A percentile compares a stretch with the other conserved stretches of the same genome.
Conservation (phyloP, 2,888 invertebrate genomes). For the Lacanobia oleracea region DNA sequence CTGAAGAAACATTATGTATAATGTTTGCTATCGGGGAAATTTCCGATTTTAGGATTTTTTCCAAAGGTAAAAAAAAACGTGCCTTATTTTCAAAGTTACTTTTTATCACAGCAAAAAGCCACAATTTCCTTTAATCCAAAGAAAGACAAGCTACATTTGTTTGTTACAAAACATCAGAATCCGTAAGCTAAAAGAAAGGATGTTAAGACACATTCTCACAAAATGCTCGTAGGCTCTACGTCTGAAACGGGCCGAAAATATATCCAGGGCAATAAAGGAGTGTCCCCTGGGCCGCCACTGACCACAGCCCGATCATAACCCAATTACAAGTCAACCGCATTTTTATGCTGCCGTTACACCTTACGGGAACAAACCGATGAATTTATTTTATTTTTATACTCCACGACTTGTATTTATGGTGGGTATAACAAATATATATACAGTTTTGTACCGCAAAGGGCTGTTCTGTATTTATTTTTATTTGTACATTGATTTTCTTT, state of each 20-base stretch:
- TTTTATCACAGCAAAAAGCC: constrained; percentile 14
- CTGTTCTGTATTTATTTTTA: constrained; percentile 32
- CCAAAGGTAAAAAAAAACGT: too few relatives aligned
- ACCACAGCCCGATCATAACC: constrained; percentile 79
- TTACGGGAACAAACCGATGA: constrained; percentile 70
- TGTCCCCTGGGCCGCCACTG: constrained; percentile 69
- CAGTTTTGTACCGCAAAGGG: constrained; percentile 30
- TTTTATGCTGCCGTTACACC: constrained; percentile 77
- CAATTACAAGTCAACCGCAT: constrained; percentile 80
- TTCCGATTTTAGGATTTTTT: background rate
- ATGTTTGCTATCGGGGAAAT: background rate
- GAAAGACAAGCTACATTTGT: constrained; percentile 33
- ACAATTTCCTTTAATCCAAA: constrained; percentile 19
- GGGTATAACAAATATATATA: constrained; percentile 60
- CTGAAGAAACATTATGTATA: background rate
- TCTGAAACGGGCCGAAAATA: constrained; percentile 69
- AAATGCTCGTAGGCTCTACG: constrained; percentile 62
- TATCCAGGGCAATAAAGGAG: constrained; percentile 75
- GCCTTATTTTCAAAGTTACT: background rate
- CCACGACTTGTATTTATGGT: constrained; percentile 61
- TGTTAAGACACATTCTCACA: constrained; percentile 60
- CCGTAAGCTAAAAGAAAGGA: constrained; percentile 49
- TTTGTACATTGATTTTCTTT: constrained; percentile 46
- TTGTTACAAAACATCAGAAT: constrained; percentile 37
- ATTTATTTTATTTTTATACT: constrained; percentile 69